These are phyloP conservation scores for Dinothrombium tinctorium DNA, from an alignment of 1,140 invertebrate genomes.

Conservation along the genomic window DNA sequence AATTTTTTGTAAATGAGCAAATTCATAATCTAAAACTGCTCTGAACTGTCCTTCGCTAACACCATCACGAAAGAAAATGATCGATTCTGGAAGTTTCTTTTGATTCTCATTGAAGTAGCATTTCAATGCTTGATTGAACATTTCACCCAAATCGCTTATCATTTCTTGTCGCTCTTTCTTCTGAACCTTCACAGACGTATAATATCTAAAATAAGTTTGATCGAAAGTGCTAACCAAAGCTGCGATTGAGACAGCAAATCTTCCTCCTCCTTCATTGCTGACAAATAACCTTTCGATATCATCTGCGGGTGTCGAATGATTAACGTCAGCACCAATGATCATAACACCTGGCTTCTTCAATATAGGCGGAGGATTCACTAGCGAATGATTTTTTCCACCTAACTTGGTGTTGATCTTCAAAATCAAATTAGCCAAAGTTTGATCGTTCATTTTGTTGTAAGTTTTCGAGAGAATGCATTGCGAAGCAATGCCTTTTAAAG, in stretches of 20 bases:
- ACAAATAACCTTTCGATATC: no score
- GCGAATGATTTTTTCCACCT: constrained; percentile 44
- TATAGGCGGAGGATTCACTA: constrained; percentile 17
- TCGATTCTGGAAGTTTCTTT: constrained; percentile 17
- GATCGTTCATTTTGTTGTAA: no score
- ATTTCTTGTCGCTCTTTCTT: constrained; percentile 10
- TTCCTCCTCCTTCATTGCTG: no score
- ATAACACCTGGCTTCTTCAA: constrained; percentile 21
- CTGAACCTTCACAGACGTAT: constrained; percentile 8
- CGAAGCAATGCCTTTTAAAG: no score
- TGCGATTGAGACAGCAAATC: constrained; percentile 50
- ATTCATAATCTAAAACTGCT: constrained; percentile 16
- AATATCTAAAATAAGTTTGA: constrained; percentile 9
- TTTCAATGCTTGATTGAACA: constrained; percentile 34
- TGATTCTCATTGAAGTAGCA: no score
- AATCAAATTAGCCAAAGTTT: constrained; percentile 45
- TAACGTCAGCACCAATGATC: constrained; percentile 64
- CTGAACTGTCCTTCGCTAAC: constrained; percentile 21
- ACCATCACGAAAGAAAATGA: constrained; percentile 25
- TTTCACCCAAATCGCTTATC: constrained; percentile 33
- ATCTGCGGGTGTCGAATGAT: no score
- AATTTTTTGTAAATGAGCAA: constrained; percentile 11
- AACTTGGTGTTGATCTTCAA: constrained; percentile 65
- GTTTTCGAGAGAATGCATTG: no score
- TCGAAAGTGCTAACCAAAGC: constrained; percentile 27